phyloP scores from a whole-genome alignment of 2,888 invertebrate species.

The Cantharis nigra region DNA sequence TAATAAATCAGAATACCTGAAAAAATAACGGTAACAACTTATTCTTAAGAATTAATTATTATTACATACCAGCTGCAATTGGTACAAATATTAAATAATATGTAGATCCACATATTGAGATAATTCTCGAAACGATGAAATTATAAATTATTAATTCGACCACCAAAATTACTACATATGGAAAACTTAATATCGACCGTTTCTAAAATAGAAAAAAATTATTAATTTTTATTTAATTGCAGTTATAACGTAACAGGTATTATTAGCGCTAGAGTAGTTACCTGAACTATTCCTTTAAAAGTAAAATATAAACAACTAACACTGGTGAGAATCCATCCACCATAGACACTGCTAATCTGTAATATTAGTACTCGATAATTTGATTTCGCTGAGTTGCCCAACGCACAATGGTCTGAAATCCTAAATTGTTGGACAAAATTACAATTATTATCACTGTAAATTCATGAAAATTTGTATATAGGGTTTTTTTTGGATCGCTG shows the following conservation, averaged over 20 bases:
- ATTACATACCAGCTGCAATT: background rate
- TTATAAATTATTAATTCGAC: background rate
- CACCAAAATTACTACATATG: conserved; percentile 1
- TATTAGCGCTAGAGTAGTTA: too few relatives aligned
- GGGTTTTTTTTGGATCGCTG: too few relatives aligned
- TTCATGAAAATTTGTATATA: too few relatives aligned
- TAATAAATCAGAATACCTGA: background rate
- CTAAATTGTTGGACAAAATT: too few relatives aligned
- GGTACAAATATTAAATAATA: background rate
- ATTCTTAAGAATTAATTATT: background rate
- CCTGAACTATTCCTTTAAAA: background rate
- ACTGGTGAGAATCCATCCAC: background rate
- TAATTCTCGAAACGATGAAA: background rate
- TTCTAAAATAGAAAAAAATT: background rate
- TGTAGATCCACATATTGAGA: background rate
- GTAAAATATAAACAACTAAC: background rate
- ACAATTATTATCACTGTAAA: too few relatives aligned
- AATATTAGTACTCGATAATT: background rate
- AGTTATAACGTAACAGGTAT: too few relatives aligned
- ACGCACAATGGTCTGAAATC: too few relatives aligned
- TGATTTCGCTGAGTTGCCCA: too few relatives aligned
- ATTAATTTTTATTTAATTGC: too few relatives aligned
- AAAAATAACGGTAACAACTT: background rate
- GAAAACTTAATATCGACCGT: conserved; percentile 4
- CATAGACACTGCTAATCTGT: background rate